Evolutionary conservation across 2,797 vertebrate genomes (phyloP), one percentile per base, ranked within the genome.

Genomic region (Gymnocypris eckloni): DNA sequence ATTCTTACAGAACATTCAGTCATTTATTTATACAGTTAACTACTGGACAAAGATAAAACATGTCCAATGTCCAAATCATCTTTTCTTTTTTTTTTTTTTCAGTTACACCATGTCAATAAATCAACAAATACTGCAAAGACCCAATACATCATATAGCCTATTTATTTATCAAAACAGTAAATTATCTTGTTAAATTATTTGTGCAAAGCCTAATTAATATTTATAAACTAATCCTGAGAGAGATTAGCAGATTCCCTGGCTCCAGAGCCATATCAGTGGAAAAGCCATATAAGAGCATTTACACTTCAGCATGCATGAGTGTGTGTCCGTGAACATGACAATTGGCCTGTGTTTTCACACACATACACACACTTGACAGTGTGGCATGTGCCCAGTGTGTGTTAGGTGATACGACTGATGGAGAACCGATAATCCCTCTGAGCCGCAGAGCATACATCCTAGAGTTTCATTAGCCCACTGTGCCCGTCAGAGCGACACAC

Each of bases 401-500:
- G 80, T 64, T 75, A 83, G 72, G 72, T 64, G 84, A 84, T 87
- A 85, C 54, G 64, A 79, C 59, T 83, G 86, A 87, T 83, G 78
- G 81, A 84, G 83, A 85, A 64, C 67, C 52, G 83, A 86, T 88
- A 86, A 90, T 88, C 86, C 86, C 90, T 66, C 69, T 71, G 86
- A 83, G 86, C 78, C 76, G 16, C 70, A 83, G 78, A 84, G 82
- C 79, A 86, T 80, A 84, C 86, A 64, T 79, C 86, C 86, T 86
- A 86, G 84, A 81, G 83, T 87, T 90, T 89, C 88, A 89, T 90
- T 90, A 89, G 88, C 83, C 85, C 56, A 80, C 80, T 85, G 88
- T 89, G 81, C 56, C 79, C 45, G 50, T 82, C 84, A 79, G 45
- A 77, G 71, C 18, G 41, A 82, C 64, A 66, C 77, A 72, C 33